A percentile compares a stretch with the other conserved stretches of the same genome.
These are phyloP conservation scores for Anolis apletophallus DNA, from an alignment of 2,797 vertebrate species.

Conservation along the genomic window DNA sequence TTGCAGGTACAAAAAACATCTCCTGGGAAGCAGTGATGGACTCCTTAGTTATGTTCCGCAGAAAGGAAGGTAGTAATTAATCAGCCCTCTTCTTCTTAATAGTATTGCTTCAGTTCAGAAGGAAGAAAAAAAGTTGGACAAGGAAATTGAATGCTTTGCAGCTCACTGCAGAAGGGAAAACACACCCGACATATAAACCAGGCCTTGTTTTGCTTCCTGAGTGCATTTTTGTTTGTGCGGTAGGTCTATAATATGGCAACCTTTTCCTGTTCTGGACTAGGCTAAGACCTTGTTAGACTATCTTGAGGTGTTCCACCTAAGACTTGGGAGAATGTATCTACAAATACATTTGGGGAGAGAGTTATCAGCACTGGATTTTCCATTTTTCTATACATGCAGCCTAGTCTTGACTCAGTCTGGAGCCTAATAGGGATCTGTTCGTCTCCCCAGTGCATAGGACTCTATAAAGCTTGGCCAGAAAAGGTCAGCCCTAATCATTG, in stretches of 20 bases:
- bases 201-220: background rate
- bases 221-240: background rate
- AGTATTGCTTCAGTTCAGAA: constrained; percentile 45
- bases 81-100: constrained; percentile 54
- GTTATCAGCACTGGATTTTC: background rate
- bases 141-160: constrained; percentile 11
- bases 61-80: constrained; percentile 55
- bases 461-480: background rate
- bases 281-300: background rate
- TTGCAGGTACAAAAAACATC: constrained; percentile 24
- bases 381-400: background rate
- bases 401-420: background rate
- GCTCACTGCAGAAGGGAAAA: background rate
- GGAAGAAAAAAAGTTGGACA: constrained; percentile 30
- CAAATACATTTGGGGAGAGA: background rate
- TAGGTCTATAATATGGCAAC: background rate
- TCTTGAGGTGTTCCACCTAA: background rate
- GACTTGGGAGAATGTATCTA: background rate
- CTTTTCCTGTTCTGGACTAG: background rate
- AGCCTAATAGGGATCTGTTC: background rate
- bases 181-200: background rate
- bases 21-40: constrained; percentile 39
- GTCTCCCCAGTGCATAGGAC: background rate
- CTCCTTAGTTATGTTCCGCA: constrained; percentile 54
- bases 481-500: background rate